A percentile compares a stretch with the other conserved stretches of the same genome.
phyloP scores from a whole-genome alignment of 2,797 vertebrate genomes.

The Anisognathus igniventris region DNA sequence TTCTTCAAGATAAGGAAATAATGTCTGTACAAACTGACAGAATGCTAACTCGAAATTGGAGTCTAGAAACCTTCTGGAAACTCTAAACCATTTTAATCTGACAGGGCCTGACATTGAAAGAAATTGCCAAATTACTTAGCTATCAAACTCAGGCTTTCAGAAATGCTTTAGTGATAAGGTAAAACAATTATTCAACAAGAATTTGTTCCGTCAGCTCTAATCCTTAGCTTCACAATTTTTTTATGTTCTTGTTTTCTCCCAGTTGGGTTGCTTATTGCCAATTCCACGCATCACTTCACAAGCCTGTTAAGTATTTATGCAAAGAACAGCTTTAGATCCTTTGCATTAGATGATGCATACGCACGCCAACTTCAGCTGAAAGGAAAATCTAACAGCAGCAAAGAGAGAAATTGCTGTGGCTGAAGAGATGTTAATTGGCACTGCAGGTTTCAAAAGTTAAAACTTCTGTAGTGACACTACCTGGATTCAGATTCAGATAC shows the following conservation, averaged over 20 bases:
- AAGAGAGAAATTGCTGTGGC: background rate
- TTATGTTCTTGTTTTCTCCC: background rate
- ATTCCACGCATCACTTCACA: constrained; percentile 5
- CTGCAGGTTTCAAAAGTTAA: background rate
- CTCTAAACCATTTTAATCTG: background rate
- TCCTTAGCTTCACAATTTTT: background rate
- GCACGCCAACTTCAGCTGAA: background rate
- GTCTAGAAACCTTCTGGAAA: background rate
- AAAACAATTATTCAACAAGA: background rate
- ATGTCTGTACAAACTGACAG: background rate
- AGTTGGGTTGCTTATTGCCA: background rate
- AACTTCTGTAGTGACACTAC: background rate
- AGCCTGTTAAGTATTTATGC: background rate
- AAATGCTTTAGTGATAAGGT: background rate
- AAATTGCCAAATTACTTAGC: background rate
- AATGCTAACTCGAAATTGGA: background rate
- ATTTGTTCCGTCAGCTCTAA: background rate
- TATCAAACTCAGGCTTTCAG: background rate
- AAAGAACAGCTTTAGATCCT: background rate
- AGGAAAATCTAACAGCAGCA: background rate
- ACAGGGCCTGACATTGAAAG: background rate
- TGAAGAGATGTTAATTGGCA: background rate
- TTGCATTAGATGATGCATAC: background rate
- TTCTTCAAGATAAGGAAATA: background rate
- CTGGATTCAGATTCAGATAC: background rate